Conservation (phyloP, 2,797 vertebrate genomes). For the Oreochromis grahami region DNA sequence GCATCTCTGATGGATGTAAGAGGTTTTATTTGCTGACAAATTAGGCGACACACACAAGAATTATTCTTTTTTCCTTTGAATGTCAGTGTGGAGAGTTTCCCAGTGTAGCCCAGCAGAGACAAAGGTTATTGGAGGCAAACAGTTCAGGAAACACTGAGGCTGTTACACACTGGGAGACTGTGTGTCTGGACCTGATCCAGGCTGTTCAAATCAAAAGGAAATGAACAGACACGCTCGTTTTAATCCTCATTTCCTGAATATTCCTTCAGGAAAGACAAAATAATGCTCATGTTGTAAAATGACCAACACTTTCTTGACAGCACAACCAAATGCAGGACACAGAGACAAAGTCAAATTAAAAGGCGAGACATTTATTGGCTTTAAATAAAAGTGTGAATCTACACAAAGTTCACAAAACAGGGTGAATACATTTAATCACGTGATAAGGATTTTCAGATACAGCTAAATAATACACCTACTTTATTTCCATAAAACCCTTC, state of each 20-base stretch:
- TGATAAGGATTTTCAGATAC: no score
- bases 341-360: no score
- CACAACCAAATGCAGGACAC: no score
- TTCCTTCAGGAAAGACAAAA: background rate
- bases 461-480: no score
- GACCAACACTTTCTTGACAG: no score
- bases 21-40: background rate
- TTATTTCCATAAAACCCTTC: no score
- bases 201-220: background rate
- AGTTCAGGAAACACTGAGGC: background rate
- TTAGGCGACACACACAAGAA: fast-evolving
- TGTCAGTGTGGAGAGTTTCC: background rate
- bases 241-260: fast-evolving
- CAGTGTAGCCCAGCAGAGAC: background rate
- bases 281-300: no score
- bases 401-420: no score
- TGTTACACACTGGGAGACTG: background rate
- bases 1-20: background rate
- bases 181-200: background rate
- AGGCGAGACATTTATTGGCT: no score
- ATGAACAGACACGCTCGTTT: background rate
- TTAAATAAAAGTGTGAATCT: no score
- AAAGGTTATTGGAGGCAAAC: fast-evolving
- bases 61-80: fast-evolving
- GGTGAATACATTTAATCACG: no score